A percentile compares a stretch with the other conserved stretches of the same genome.
These are phyloP conservation scores for Drosophila ustulata DNA, from an alignment of 2,888 invertebrate species.

Conservation along the genomic window DNA sequence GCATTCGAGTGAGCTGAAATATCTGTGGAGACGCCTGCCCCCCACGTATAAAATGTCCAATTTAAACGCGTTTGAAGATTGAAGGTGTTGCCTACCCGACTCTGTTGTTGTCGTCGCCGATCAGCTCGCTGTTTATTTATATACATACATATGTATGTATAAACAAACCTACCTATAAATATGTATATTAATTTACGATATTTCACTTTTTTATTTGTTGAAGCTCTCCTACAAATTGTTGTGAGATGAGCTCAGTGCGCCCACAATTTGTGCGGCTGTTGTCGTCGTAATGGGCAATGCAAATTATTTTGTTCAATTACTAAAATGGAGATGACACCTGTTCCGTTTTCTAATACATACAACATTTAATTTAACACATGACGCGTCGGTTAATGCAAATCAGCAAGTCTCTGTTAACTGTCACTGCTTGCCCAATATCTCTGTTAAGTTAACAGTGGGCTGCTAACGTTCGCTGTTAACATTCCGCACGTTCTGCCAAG, in stretches of 20 bases:
- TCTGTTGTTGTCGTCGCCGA: constrained; percentile 14
- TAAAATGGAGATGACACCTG: constrained; percentile 74
- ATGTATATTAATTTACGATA: constrained; percentile 24
- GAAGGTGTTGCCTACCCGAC: constrained; percentile 54
- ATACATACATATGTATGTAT: constrained; percentile 5
- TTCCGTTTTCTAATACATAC: constrained; percentile 36
- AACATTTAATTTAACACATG: constrained; percentile 28
- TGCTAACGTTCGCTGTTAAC: constrained; percentile 28
- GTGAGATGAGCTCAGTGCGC: constrained; percentile 74
- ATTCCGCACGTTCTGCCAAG: constrained; percentile 39
- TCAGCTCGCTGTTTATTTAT: constrained; percentile 19
- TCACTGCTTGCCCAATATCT: constrained; percentile 10
- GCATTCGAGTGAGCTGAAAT: constrained; percentile 39
- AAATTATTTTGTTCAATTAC: constrained; percentile 66
- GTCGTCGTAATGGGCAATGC: constrained; percentile 38
- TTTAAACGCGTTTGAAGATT: constrained; percentile 56
- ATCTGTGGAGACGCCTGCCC: constrained; percentile 44
- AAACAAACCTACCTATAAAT: constrained; percentile 16
- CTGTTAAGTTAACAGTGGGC: constrained; percentile 13
- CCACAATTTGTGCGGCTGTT: constrained; percentile 48
- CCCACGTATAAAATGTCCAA: constrained; percentile 58
- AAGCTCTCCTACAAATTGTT: constrained; percentile 67
- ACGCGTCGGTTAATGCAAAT: constrained; percentile 53
- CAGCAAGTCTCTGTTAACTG: constrained; percentile 11
- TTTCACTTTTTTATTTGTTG: constrained; percentile 29